Conservation (phyloP, 2,888 invertebrate species). For the Macroteleia sp. region DNA sequence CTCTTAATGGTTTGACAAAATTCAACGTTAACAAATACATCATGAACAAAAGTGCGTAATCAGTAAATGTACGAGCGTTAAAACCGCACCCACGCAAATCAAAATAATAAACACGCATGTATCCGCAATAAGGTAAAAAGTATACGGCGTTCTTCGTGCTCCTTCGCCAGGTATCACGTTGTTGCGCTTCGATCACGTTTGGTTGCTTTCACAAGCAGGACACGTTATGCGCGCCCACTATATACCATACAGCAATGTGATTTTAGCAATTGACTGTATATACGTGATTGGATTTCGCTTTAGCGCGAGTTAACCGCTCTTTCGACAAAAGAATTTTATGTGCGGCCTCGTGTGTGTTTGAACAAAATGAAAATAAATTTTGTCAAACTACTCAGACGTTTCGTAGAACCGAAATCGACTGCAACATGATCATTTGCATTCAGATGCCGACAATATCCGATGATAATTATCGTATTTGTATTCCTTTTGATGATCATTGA, state of each 20-base stretch:
- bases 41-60: constrained; percentile 25
- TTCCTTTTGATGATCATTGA: constrained; percentile 22
- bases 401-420: constrained; percentile 45
- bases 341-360: constrained; percentile 33
- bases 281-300: constrained; percentile 76
- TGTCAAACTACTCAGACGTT: constrained; percentile 28
- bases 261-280: constrained; percentile 70
- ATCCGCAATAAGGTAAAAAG: constrained; percentile 59
- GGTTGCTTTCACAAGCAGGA: constrained; percentile 77
- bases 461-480: constrained; percentile 24
- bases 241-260: constrained; percentile 61
- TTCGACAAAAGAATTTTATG: constrained; percentile 63
- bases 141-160: constrained; percentile 52
- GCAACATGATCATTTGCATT: constrained; percentile 40
- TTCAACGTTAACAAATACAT: constrained; percentile 18
- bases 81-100: constrained; percentile 60
- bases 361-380: constrained; percentile 63
- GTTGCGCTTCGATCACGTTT: constrained; percentile 75
- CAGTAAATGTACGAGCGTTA: constrained; percentile 12
- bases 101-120: constrained; percentile 63
- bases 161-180: constrained; percentile 58
- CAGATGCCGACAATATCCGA: constrained; percentile 14
- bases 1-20: too few species aligned
- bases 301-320: constrained; percentile 61
- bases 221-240: constrained; percentile 74